These are phyloP conservation scores for Tipula helvola DNA, from an alignment of 2,888 invertebrate species.

Conservation along the genomic window DNA sequence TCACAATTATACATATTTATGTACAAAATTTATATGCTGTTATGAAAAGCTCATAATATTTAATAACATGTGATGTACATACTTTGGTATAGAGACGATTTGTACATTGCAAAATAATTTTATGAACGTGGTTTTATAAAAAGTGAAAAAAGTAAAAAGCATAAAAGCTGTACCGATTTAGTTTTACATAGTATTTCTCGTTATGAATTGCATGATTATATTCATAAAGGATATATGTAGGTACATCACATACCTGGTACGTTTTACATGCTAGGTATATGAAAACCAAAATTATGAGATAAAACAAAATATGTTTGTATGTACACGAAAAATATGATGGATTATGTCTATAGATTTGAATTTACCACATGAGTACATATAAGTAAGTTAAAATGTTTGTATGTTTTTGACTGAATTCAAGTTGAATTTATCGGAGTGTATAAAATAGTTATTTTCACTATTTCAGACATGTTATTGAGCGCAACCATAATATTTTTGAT, in stretches of 20 bases:
- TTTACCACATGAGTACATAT: background rate
- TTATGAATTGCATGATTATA: background rate
- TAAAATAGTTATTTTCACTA: background rate
- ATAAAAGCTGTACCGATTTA: background rate
- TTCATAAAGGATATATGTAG: background rate
- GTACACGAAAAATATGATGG: background rate
- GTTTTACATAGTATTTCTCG: background rate
- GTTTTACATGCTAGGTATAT: background rate
- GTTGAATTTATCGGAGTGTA: background rate
- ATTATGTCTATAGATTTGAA: background rate
- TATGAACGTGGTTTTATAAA: no score
- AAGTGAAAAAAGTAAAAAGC: no score
- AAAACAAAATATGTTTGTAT: background rate
- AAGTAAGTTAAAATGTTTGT: background rate
- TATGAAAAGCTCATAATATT: no score
- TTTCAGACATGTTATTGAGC: background rate
- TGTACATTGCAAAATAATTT: no score
- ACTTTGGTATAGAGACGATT: no score
- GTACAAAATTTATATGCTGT: no score
- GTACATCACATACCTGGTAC: background rate
- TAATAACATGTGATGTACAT: no score
- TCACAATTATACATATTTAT: no score
- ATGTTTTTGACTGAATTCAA: no score
- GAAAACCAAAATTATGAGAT: background rate
- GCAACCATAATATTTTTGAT: background rate